Conservation (phyloP, 2,888 invertebrate genomes). For the Macaria notata region DNA sequence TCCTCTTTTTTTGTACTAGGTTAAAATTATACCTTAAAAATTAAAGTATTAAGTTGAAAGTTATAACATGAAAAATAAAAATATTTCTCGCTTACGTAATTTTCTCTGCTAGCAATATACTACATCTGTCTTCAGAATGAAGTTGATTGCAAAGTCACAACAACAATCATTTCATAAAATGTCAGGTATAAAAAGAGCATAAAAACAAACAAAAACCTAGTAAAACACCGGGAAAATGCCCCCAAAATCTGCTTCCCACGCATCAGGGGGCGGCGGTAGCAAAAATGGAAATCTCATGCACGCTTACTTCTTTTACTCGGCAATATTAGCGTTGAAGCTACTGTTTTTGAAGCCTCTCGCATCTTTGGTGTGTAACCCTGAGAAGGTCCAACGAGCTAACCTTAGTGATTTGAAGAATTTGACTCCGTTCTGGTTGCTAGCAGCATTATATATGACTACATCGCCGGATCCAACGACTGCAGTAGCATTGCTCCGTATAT, state of each 20-base stretch:
- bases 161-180: not conserved
- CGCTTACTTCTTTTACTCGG: not conserved
- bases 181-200: not conserved
- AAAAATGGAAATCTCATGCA: not conserved
- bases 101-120: too few relatives aligned
- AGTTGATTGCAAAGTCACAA: too few relatives aligned
- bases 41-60: too few relatives aligned
- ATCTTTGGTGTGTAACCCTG: not conserved
- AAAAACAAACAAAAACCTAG: not conserved
- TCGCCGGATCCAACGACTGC: not conserved
- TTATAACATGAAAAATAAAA: too few relatives aligned
- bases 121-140: too few relatives aligned
- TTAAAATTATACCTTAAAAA: too few relatives aligned
- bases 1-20: too few relatives aligned
- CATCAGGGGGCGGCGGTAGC: not conserved
- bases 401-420: constrained; percentile 27
- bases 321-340: not conserved
- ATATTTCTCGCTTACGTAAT: too few relatives aligned
- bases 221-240: constrained; percentile 4
- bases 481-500: not conserved
- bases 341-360: not conserved
- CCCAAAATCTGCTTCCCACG: not conserved
- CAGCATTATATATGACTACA: constrained; percentile 3
- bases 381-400: constrained; percentile 8
- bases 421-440: constrained; percentile 30